A percentile compares a stretch with the other conserved stretches of the same genome.
These are phyloP conservation scores for Equus quagga DNA, from an alignment of 2,113 vertebrate genomes.

Conservation along the genomic window DNA sequence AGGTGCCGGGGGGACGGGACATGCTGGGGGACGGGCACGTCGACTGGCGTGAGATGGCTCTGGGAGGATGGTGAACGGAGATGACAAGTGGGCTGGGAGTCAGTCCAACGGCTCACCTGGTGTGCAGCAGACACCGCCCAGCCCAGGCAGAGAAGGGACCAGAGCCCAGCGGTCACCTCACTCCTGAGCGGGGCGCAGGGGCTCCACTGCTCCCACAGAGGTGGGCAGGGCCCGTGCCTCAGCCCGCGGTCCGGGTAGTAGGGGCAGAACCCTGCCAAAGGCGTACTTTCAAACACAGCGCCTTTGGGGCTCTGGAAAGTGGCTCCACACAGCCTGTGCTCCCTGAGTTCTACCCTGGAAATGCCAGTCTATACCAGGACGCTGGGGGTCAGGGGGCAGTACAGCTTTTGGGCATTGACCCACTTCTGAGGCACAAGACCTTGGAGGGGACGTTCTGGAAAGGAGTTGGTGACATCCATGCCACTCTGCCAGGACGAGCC, in stretches of 20 bases:
- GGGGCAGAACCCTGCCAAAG: not conserved
- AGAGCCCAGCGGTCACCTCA: not conserved
- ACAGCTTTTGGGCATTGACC: fast-evolving
- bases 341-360: not conserved
- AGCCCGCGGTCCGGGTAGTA: not conserved
- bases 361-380: not conserved
- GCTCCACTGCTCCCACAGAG: too few species aligned
- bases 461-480: not conserved
- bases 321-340: not conserved
- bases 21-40: fast-evolving
- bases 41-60: not conserved
- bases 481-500: too few species aligned
- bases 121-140: not conserved
- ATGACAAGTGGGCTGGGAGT: not conserved
- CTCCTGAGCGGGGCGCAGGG: too few species aligned
- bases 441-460: not conserved
- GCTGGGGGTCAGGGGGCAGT: not conserved
- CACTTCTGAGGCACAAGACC: not conserved
- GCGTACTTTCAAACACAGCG: fast-evolving
- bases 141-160: not conserved
- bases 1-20: too few species aligned
- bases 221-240: too few species aligned
- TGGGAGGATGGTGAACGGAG: not conserved
- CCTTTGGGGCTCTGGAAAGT: not conserved
- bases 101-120: fast-evolving